Evolutionary conservation across 2,888 invertebrate genomes (phyloP), one percentile per base, ranked within the genome.

Genomic region (Andrena bicolor): DNA sequence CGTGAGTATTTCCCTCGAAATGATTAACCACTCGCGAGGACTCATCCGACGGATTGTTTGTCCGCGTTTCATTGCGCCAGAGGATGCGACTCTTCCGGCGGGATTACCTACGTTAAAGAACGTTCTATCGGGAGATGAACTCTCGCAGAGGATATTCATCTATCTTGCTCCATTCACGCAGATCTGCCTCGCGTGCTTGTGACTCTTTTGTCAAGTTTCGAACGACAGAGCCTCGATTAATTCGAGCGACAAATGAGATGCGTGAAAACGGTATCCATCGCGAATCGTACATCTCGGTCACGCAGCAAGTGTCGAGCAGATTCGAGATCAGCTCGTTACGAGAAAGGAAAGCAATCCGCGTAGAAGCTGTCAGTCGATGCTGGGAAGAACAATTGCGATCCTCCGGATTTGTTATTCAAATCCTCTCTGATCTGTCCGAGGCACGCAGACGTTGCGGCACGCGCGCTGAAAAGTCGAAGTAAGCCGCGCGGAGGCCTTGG

Each of bases 401-500:
- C 23, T 58, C 56, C 64, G 51, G 78, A 88, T 88, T 88, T 88
- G 84, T 84, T 85, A 88, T 88, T 88, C 86, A 88, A 88, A 88
- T 88, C 56, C 16, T n/a, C 28, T 48, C 28, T 20, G 61, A 66
- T 61, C 53, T 66, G 2, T 49, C 26, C 30, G 28, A 8, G 30
- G 61, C 75, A 63, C 63, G 58, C 32, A 32, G 41, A 41, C 41
- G 41, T 80, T 77, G 58, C 23, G 73, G 41, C 41, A 26, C 49
- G 32, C 6, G 53, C 63, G 74, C 4, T 56, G 80, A 79, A 71
- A 78, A 78, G 73, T 80, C 23, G 30, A 8, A 32, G n/a, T 61
- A 53, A 49, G 20, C n/a, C 26, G 26, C 6, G 23, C 30, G 32
- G 13, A 66, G 75, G 49, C 83, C 80, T 83, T 81, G 75, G 64